Base-by-base conservation (phyloP, 2,888 invertebrate species). In the Cistogaster globosa region DNA sequence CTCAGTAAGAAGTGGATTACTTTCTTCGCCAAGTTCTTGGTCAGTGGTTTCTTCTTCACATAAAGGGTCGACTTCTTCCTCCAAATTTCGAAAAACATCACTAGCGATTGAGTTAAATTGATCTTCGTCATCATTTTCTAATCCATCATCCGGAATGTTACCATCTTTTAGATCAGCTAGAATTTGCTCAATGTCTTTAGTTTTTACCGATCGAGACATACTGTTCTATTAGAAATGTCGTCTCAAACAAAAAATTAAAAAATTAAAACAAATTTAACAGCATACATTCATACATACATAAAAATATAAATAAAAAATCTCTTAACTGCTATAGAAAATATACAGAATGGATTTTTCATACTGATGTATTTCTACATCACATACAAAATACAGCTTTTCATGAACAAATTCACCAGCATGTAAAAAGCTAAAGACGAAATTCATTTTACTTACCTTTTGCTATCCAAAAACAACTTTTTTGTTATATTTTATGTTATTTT, bases 401-500 rank as follows among this genome's bases (percentile, higher is more conserved):
- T 48, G n/a, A n/a, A 51, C 26, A 65, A 48, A 51, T 65, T 32
- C 26, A 18, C 2, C 26, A 22, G 45, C 26, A 26, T 1, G 26
- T 26, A 26, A 26, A 26, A 26, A 26, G 2, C 26, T 26, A 4
- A 26, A 26, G 7, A 48, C 6, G 2, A 45, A 45, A 45, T 65
- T 65, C 16, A 4, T 51, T n/a, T 65, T 65, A 48, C 48, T 12
- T 65, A n/a, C 18, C 26, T 45, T 12, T 45, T 65, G 26, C 9
- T 65, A 65, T 65, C n/a, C 48, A 48, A 65, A 65, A 65, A 65
- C 11, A 48, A 65, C 48, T 65, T 65, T 65, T 48, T 16, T 65
- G 22, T 22, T 48, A 26, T 20, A 12, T 63, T 9, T 63, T 63
- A 63, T 63, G 4, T 63, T 11, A 26, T 65, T 65, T 48, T 65